Base-by-base conservation (phyloP, 2,113 vertebrate species). In the Tricholaema leucomelas region DNA sequence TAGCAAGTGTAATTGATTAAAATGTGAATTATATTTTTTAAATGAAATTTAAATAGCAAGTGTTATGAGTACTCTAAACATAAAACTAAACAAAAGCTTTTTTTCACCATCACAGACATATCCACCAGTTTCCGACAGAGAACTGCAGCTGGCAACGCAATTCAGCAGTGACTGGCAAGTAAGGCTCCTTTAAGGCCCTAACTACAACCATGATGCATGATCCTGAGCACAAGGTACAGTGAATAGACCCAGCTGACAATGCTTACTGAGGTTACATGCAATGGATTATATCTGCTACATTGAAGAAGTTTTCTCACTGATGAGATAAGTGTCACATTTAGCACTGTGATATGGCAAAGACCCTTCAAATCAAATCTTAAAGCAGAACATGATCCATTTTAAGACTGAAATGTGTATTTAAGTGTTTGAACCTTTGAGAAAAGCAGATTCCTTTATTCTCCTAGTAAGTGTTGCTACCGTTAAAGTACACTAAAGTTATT, bases 391-490 rank as follows among this genome's bases (percentile, higher is more conserved):
- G 18, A 86, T 90, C 56, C 38, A 54, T 81, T 90, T 91, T 42
- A 92, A 87, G 42, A 28, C 38, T 27, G 30, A 87, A 91, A 31
- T n/a, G 71, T 8, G 4, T 33, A 59, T 46, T 87, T 74, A 80
- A 69, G 61, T 59, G 36, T n/a, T 74, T 69, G 66, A 12, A 52
- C 12, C 48, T 88, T 59, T 14, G 52, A 42, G 66, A 84, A 88
- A 91, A 95, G 24, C 24, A 54, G 60, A 55, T 84, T 83, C 73
- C 63, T 92, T 87, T 80, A 60, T 60, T 86, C 54, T 81, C 50
- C 72, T 65, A 56, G 52, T 67, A 91, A 87, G 90, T 23, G 30
- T 59, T 87, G 58, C 24, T 86, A 94, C 90, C 85, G 92, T 90
- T 82, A 90, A 85, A 90, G 46, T 65, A 75, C n/a, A 86, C 3